A percentile compares a stretch with the other conserved stretches of the same genome.
Conservation (phyloP, 2,888 invertebrate species). For the Drosophila borealis region DNA sequence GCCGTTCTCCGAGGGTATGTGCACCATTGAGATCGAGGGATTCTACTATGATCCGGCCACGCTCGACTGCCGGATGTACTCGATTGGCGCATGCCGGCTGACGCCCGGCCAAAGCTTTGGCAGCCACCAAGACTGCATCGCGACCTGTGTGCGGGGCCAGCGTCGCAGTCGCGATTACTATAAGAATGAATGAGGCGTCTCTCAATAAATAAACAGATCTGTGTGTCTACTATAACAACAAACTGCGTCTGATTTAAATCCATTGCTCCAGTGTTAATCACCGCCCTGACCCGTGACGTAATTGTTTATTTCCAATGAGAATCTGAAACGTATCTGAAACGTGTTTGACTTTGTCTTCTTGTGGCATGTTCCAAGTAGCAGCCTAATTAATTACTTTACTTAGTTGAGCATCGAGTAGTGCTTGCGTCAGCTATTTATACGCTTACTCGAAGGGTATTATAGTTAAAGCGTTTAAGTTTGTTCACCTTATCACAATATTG, state of each 20-base stretch:
- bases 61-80: slow-evolving; percentile 77
- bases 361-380: slow-evolving; percentile 39
- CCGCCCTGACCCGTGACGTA: slow-evolving; percentile 60
- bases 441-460: neutral
- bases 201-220: slow-evolving; percentile 14
- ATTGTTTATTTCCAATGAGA: slow-evolving; percentile 43
- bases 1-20: slow-evolving; percentile 80
- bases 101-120: slow-evolving; percentile 83
- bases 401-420: slow-evolving; percentile 27
- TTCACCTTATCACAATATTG: no score
- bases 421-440: slow-evolving; percentile 30
- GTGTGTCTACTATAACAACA: slow-evolving; percentile 14
- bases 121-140: slow-evolving; percentile 77
- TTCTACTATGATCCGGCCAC: slow-evolving; percentile 80
- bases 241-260: slow-evolving; percentile 50
- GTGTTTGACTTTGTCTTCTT: slow-evolving; percentile 34
- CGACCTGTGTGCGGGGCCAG: slow-evolving; percentile 77
- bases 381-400: slow-evolving; percentile 32
- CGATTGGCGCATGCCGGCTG: slow-evolving; percentile 80
- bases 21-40: slow-evolving; percentile 83
- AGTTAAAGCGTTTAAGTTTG: neutral
- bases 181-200: slow-evolving; percentile 59
- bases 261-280: slow-evolving; percentile 21
- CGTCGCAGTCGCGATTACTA: slow-evolving; percentile 79
- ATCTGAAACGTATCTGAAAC: slow-evolving; percentile 31